Conservation (phyloP, 2,797 vertebrate genomes). For the Pteronotus mesoamericanus region DNA sequence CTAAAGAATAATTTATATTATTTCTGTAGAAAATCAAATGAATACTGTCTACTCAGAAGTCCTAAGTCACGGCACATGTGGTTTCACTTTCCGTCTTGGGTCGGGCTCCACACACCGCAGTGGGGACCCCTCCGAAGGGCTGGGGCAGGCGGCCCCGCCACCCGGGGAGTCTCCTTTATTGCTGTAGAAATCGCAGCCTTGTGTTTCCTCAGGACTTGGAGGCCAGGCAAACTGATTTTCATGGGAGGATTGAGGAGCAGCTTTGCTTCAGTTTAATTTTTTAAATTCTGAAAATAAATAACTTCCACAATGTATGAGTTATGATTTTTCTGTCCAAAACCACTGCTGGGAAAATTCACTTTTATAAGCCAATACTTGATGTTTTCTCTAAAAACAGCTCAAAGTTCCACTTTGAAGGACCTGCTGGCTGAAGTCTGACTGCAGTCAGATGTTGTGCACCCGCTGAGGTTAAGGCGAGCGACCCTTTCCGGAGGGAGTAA, state of each 20-base stretch:
- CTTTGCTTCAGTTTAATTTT: conserved; percentile 44
- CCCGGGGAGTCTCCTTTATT: conserved; percentile 50
- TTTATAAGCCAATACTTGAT: neutral
- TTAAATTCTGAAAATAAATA: conserved; percentile 60
- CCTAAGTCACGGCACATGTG: conserved; percentile 76
- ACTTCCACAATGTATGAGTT: conserved; percentile 47
- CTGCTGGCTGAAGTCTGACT: conserved; percentile 19
- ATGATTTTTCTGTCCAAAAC: conserved; percentile 48
- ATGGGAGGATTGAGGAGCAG: conserved; percentile 11
- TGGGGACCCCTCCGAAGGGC: neutral
- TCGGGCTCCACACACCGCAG: neutral
- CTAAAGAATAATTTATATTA: conserved; percentile 80
- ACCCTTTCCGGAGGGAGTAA: conserved; percentile 59
- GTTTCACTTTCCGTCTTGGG: conserved; percentile 15
- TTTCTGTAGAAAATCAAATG: conserved; percentile 80
- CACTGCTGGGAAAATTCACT: conserved; percentile 41
- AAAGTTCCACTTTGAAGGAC: neutral
- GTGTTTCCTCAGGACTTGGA: neutral
- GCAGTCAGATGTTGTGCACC: conserved; percentile 58
- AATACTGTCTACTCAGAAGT: conserved; percentile 74
- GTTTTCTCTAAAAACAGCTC: conserved; percentile 8
- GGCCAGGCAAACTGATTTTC: conserved; percentile 10
- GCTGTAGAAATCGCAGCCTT: conserved; percentile 63
- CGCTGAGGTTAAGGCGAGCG: conserved; percentile 73
- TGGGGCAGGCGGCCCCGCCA: conserved; percentile 15